These are phyloP conservation scores for Aplysina aerophoba DNA, from an alignment of 37 sponge, comb jelly and placozoan species.

Conservation along the genomic window DNA sequence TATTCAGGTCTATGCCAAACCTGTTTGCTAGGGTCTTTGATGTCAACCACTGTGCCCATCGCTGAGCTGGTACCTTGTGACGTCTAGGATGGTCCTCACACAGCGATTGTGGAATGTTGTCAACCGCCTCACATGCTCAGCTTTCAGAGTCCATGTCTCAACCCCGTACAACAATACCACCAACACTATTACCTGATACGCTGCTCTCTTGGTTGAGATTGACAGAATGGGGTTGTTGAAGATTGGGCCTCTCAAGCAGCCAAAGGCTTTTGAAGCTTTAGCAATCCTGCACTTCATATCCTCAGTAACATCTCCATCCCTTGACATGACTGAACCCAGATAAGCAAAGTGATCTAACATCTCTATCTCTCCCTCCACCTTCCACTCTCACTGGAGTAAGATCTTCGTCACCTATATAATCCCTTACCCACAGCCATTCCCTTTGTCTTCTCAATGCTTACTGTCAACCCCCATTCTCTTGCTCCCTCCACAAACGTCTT, in stretches of 20 bases:
- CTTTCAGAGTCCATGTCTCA: slow-evolving; percentile 18
- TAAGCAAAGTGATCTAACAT: no score
- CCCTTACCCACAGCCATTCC: no score
- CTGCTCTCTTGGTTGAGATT: slow-evolving; percentile 14
- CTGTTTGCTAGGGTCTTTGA: not conserved
- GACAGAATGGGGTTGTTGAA: slow-evolving; percentile 13
- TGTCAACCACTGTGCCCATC: not conserved
- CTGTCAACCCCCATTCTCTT: slow-evolving; percentile 21
- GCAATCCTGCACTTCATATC: no score
- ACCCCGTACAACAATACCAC: not conserved
- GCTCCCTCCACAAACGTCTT: slow-evolving; percentile 20
- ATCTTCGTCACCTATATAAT: not conserved
- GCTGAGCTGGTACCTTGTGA: not conserved
- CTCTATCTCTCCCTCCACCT: no score
- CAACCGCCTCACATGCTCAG: not conserved
- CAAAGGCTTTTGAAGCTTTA: slow-evolving; percentile 22
- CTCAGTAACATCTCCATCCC: not conserved
- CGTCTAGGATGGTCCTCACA: no score
- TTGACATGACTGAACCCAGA: no score
- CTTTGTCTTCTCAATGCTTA: slow-evolving; percentile 30
- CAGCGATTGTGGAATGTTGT: not conserved
- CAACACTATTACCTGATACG: not conserved
- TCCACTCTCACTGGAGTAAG: not conserved
- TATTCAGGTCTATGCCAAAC: not conserved
- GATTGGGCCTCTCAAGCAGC: not conserved